Evolutionary conservation across 2,113 vertebrate genomes (phyloP).

Genomic region (Empidonax traillii): DNA sequence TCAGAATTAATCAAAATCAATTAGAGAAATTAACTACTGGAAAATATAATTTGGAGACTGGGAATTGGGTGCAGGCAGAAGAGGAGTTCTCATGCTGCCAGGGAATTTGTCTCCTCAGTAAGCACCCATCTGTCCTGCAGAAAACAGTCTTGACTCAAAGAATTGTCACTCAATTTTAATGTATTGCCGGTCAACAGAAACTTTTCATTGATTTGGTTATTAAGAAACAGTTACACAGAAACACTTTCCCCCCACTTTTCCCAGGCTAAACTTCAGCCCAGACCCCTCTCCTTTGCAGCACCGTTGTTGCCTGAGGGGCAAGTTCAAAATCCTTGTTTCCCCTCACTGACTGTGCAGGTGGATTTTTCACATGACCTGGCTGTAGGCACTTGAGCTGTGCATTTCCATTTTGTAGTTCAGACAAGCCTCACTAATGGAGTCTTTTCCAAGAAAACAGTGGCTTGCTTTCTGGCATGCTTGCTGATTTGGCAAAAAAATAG

Average conservation of each 20-base stretch:
- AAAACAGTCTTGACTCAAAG: neutral
- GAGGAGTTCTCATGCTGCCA: neutral
- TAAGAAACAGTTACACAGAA: neutral
- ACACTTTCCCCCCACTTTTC: rapidly evolving
- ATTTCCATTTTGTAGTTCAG: neutral
- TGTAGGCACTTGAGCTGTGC: neutral
- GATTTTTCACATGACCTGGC: neutral
- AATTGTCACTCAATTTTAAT: neutral
- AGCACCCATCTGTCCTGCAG: neutral
- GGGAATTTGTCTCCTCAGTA: neutral
- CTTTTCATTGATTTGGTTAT: neutral
- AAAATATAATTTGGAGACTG: neutral
- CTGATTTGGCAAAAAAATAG: neutral
- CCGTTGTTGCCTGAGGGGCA: too few species aligned
- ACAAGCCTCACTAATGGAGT: neutral
- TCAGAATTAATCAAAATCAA: neutral
- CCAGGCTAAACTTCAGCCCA: neutral
- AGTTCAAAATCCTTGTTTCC: neutral
- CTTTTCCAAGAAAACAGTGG: neutral
- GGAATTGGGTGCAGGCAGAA: neutral
- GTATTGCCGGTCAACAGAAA: neutral
- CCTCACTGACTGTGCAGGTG: neutral
- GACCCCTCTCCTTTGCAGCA: neutral
- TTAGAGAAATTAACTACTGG: neutral
- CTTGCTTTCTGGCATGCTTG: neutral